Conservation (phyloP, 2,113 vertebrate genomes). For the Heteronetta atricapilla region DNA sequence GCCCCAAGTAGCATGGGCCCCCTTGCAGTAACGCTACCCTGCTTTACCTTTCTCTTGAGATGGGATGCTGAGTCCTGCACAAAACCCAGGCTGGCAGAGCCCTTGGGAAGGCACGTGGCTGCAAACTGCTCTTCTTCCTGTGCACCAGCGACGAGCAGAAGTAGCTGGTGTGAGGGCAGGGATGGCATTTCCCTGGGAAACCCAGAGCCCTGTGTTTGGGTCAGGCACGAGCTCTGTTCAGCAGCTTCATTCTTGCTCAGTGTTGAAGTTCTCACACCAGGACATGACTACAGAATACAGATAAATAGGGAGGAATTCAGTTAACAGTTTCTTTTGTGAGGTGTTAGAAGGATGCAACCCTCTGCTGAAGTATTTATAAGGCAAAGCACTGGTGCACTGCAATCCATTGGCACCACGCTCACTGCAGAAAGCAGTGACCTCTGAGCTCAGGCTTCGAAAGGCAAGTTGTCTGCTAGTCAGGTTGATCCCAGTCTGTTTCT, state of each 20-base stretch:
- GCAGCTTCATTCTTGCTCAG: not conserved
- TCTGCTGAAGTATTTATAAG: slow-evolving; percentile 10
- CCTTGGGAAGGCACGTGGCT: not conserved
- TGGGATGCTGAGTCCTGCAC: not conserved
- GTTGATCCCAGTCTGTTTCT: not conserved
- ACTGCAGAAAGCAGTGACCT: not conserved
- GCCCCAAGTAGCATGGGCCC: not conserved
- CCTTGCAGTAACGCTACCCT: not conserved
- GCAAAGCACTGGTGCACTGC: not conserved
- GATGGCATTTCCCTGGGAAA: not conserved
- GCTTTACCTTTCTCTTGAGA: not conserved
- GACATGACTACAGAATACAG: not conserved
- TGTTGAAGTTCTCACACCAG: not conserved
- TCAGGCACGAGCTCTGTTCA: not conserved
- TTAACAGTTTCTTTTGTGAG: not conserved
- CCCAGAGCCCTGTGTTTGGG: not conserved
- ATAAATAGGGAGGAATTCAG: not conserved
- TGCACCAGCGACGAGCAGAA: not conserved
- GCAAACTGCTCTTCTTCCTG: not conserved
- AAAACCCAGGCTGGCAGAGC: not conserved
- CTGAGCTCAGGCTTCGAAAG: not conserved
- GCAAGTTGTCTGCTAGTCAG: not conserved
- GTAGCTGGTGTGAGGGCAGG: not conserved
- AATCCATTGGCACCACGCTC: not conserved
- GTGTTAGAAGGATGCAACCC: not conserved